Evolutionary conservation across 2,888 invertebrate species (phyloP), one percentile per base, ranked within the genome.

Genomic region (Leptogaster cylindrica): DNA sequence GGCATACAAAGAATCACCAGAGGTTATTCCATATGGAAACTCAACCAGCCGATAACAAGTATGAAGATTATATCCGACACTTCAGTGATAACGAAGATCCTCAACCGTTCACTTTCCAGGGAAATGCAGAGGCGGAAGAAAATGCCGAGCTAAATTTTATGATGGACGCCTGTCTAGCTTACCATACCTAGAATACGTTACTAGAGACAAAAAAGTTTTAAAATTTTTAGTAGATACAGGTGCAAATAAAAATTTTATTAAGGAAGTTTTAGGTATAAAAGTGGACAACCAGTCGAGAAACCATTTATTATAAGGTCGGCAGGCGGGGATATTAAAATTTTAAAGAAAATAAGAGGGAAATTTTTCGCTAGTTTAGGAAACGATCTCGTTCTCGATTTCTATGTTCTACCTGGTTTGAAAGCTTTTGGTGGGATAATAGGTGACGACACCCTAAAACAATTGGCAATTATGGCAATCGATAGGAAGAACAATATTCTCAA

Each of bases 91-190:
- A 3, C 41, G 4, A 3, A 41, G 41, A n/a, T n/a, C n/a, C n/a
- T n/a, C n/a, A n/a, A n/a, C n/a, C n/a, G n/a, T n/a, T n/a, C n/a
- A n/a, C n/a, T n/a, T n/a, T n/a, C n/a, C n/a, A 61, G 16, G 41
- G 27, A 28, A 23, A 25, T 6, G n/a, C n/a, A n/a, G n/a, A n/a
- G n/a, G n/a, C n/a, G 7, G 63, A 61, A 10, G 44, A 51, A 50
- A 39, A 50, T 8, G 8, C 8, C 1, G 65, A 69, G 39, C 10
- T 63, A 63, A 69, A 69, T 69, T 67, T 67, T 64, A 58, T 44
- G 64, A 67, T 12, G 50, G 41, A 31, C 14, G 66, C 51, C 63
- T 66, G 55, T 67, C 67, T 48, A 61, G 69, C 67, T 44, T 65
- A 10, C 69, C 61, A 27, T 67, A 58, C 65, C 6, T 69, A 67